Evolutionary conservation across 2,113 vertebrate species (phyloP), one percentile per base, ranked within the genome.

Genomic region (Lagopus leucura): DNA sequence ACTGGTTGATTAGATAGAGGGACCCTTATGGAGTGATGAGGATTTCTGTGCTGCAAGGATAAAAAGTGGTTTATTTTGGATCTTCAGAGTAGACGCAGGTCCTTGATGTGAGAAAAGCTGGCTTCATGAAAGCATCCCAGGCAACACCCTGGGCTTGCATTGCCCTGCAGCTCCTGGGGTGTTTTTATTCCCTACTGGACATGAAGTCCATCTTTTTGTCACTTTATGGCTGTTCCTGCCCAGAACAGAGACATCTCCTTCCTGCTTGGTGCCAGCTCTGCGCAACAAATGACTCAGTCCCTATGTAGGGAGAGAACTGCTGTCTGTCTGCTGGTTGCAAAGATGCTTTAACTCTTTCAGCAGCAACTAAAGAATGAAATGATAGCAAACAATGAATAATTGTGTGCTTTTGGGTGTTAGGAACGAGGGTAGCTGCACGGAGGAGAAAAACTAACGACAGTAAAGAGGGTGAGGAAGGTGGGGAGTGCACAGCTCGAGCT

Each of bases 351-450:
- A 2, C 9, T 9, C 81, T 34, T 66, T 13, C 7, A 1, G 71
- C 27, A 5, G 38, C 61, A 43, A 27, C 50, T 32, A n/a, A 25
- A 61, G 82, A 3, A 32, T 3, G 2, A 5, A 79, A 17, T 0
- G 3, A 36, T 6, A 54, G 69, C 2, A 0, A 16, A 15, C 2
- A 1, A 38, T 69, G 82, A 95, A 83, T n/a, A 38, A 84, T 11
- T 60, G 52, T 1, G 15, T 3, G 61, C 89, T 83, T 58, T 67
- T 3, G 69, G 73, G 50, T 11, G 60, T 40, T 27, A 12, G 10
- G 1, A 40, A 63, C 11, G 1, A n/a, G 30, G 34, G 18, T 11
- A 72, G 36, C 66, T 5, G 34, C 1, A 2, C 0, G 15, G 13
- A 11, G 57, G 18, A 4, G 12, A 19, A 4, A 8, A 17, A 7